These are phyloP conservation scores for Cricetomys ansorgei DNA, from an alignment of 2,113 vertebrate species.

Conservation along the genomic window DNA sequence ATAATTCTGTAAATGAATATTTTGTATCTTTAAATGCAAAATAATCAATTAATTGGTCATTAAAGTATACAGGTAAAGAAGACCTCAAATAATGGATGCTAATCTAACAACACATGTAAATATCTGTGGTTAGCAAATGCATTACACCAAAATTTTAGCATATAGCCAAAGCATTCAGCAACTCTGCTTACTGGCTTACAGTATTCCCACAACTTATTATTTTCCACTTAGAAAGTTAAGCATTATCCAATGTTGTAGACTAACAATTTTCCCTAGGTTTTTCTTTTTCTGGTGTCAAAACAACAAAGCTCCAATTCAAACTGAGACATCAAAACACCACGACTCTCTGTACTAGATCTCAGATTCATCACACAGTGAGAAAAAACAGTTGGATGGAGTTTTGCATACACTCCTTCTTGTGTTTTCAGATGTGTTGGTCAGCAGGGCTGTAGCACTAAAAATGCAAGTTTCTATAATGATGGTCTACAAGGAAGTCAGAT, in stretches of 20 bases:
- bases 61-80: not conserved
- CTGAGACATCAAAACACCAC: slow-evolving; percentile 44
- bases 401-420: slow-evolving; percentile 40
- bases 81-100: not conserved
- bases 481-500: slow-evolving; percentile 65
- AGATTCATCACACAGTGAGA: slow-evolving; percentile 28
- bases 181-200: not conserved
- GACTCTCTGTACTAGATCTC: slow-evolving; percentile 21
- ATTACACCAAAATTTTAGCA: not conserved
- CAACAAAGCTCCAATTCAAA: slow-evolving; percentile 64
- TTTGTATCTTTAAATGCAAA: not conserved
- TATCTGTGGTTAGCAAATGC: not conserved
- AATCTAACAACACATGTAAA: not conserved
- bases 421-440: slow-evolving; percentile 63
- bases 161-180: not conserved
- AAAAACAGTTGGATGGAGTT: slow-evolving; percentile 63
- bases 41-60: not conserved
- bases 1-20: not conserved
- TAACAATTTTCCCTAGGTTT: slow-evolving; percentile 22
- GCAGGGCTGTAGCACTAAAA: slow-evolving; percentile 72
- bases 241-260: slow-evolving; percentile 54
- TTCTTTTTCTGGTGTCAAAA: slow-evolving; percentile 56
- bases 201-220: not conserved
- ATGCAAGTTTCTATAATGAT: slow-evolving; percentile 74
- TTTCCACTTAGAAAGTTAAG: not conserved